Evolutionary conservation across 2,113 vertebrate species (phyloP), one percentile per base, ranked within the genome.

Genomic region (Saccopteryx bilineata): DNA sequence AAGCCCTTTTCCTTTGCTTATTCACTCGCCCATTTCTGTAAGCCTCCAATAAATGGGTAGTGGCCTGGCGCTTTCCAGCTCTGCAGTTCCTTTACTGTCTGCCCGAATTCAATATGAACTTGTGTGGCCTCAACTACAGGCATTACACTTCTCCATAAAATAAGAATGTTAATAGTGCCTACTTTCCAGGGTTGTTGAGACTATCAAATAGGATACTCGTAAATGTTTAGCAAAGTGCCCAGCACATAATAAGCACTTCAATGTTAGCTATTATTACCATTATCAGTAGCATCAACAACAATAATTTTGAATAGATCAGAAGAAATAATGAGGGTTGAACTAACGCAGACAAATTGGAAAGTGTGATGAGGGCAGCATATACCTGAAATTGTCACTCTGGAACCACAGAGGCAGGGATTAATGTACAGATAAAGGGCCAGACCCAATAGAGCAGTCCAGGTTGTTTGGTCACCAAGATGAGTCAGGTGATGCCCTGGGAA

Each of bases 381-480:
- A 12, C 78, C 63, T 85, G 14, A 81, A 87, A 63, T 33, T 9
- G n/a, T 90, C 48, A 83, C 76, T 48, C 17, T 31, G 50, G 19
- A 46, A 54, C 12, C 33, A 2, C 52, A 39, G 21, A 83, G 9
- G 12, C 31, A 19, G n/a, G 33, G n/a, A 91, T 58, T 33, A 92
- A 88, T 52, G 5, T 48, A 69, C 21, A 56, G 6, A 54, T 39
- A 94, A 95, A 87, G 26, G n/a, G 4, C 9, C 14, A 75, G 54
- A 68, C 39, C 39, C 63, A 31, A 65, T 28, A 19, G 9, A 28
- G 46, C 12, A 63, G 56, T 60, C 2, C 12, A 54, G 10, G 50
- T 87, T 95, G 39, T 56, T 84, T 68, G 13, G 50, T 90, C 46
- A 96, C 90, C 76, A 95, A 72, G 79, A 26, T 74, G 39, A 93